Evolutionary conservation across 2,888 invertebrate genomes (phyloP).

Genomic region (Pseudanteris insignis): DNA sequence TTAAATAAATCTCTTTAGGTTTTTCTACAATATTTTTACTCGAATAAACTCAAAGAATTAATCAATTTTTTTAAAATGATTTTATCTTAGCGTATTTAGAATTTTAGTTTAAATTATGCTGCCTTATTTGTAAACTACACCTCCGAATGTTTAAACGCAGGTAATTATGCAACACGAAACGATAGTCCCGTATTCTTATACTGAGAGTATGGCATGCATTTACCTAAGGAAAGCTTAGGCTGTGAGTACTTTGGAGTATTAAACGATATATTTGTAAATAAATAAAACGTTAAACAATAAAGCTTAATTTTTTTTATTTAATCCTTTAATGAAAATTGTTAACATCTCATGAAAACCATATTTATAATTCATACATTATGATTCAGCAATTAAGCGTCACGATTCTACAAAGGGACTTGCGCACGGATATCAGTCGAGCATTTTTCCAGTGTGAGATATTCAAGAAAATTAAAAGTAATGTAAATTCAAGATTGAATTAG

Average conservation of each 20-base stretch:
- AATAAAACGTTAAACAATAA: conserved; percentile 60
- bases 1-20: conserved; percentile 21
- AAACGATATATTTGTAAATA: conserved; percentile 64
- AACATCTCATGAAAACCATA: too few relatives aligned
- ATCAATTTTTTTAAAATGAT: conserved; percentile 1
- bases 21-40: too few relatives aligned
- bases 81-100: conserved; percentile 8
- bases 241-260: conserved; percentile 65
- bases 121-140: conserved; percentile 34
- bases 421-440: too few relatives aligned
- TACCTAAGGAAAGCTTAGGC: conserved; percentile 65
- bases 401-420: too few relatives aligned
- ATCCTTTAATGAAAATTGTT: too few relatives aligned
- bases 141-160: conserved; percentile 6
- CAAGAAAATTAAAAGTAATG: too few relatives aligned
- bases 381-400: too few relatives aligned
- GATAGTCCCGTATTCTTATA: conserved; percentile 34
- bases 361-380: too few relatives aligned
- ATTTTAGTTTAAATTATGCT: conserved; percentile 27
- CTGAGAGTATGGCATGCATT: conserved; percentile 54
- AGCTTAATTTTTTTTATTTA: neutral
- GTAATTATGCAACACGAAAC: conserved; percentile 19
- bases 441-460: too few relatives aligned
- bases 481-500: too few relatives aligned
- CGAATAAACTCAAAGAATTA: neutral